Conservation (phyloP, 2,113 vertebrate genomes). For the Oryzias woworae region DNA sequence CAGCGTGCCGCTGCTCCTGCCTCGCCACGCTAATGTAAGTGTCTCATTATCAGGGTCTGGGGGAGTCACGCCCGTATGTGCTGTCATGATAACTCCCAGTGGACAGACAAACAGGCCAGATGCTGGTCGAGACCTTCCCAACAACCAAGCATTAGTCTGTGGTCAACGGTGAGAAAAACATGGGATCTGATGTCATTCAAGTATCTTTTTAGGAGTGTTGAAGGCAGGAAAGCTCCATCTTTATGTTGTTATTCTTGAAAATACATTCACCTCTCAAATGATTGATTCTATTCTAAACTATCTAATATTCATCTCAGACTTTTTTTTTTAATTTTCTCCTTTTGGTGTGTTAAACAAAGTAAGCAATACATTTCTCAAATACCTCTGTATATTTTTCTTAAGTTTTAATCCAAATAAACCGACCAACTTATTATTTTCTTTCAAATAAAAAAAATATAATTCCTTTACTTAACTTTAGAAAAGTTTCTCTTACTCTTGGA, state of each 20-base stretch:
- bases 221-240: constrained; percentile 4
- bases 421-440: too few species aligned
- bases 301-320: too few species aligned
- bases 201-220: constrained; percentile 21
- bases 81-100: constrained; percentile 42
- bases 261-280: too few species aligned
- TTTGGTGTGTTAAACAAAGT: too few species aligned
- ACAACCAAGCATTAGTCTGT: constrained; percentile 24
- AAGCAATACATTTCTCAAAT: too few species aligned
- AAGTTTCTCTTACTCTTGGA: too few species aligned
- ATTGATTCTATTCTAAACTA: too few species aligned
- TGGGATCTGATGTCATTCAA: constrained; percentile 27
- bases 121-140: constrained; percentile 30
- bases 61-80: constrained; percentile 44
- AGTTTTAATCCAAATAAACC: too few species aligned
- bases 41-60: constrained; percentile 47
- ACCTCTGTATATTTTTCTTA: too few species aligned
- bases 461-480: too few species aligned
- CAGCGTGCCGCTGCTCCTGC: constrained; percentile 47
- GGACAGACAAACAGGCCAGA: constrained; percentile 38
- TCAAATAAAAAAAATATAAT: too few species aligned
- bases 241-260: background rate
- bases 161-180: constrained; percentile 41
- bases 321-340: too few species aligned
- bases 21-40: constrained; percentile 58